A percentile compares a stretch with the other conserved stretches of the same genome.
Evolutionary conservation across 2,113 vertebrate species (phyloP).

Genomic region (Corvus cornix): DNA sequence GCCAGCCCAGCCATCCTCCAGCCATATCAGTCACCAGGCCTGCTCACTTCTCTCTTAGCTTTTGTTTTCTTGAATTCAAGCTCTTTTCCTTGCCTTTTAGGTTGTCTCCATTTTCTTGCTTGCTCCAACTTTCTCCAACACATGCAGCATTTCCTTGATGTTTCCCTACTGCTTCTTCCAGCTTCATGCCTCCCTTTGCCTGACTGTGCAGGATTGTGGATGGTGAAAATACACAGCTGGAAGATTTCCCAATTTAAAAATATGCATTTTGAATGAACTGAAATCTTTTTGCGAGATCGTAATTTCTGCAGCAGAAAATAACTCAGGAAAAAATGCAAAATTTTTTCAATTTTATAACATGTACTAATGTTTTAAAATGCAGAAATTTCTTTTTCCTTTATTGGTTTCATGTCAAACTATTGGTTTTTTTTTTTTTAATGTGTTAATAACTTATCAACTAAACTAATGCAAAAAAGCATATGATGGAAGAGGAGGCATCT

Average conservation of each 20-base stretch:
- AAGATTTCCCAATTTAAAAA: background rate
- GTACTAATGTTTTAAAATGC: background rate
- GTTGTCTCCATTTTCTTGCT: background rate
- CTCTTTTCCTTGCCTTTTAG: background rate
- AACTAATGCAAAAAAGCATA: background rate
- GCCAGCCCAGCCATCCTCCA: background rate
- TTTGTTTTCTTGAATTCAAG: background rate
- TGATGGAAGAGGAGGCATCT: background rate
- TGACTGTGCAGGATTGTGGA: background rate
- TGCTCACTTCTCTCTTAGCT: background rate
- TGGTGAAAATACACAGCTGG: background rate
- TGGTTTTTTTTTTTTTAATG: background rate
- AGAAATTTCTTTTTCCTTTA: background rate
- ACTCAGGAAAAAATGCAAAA: background rate
- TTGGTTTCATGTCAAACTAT: background rate
- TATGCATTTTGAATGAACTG: background rate
- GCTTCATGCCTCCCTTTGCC: background rate
- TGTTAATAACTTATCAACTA: background rate
- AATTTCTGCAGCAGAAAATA: background rate
- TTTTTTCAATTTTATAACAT: background rate
- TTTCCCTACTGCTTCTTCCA: background rate
- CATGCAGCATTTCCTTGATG: accelerated
- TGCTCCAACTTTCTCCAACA: background rate
- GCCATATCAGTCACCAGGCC: background rate
- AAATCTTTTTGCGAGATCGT: background rate